Base-by-base conservation (phyloP, 1,140 invertebrate genomes). In the Orchestia grillus region DNA sequence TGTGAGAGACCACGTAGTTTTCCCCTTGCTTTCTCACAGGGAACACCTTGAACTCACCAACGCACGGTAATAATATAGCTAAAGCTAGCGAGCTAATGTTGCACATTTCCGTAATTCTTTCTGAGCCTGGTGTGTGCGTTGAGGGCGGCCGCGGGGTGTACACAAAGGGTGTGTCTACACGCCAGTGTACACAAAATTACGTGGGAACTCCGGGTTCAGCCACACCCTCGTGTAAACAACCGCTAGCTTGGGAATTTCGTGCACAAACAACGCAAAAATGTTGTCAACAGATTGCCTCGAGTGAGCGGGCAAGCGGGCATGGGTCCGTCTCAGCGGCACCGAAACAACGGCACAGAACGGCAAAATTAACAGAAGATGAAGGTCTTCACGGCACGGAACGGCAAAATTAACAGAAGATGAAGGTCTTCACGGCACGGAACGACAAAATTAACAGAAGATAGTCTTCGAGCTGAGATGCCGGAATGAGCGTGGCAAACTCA, bases 241-340 rank as follows among this genome's bases (percentile, higher is more conserved):
- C 92, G 92, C 92, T 94, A 94, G 92, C 92, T 94, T 94, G 92
- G 92, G 92, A 94, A 94, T 94, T 94, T 94, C 44, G 92, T n/a
- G 43, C 43, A 47, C 92, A 94, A 94, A 94, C 92, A 94, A 94
- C 44, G 92, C 44, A 44, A 94, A 94, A 94, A 94, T 45, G 92
- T 40, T 45, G 44, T 94, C 43, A 94, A 94, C 92, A 94, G 44
- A 94, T 94, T 94, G 92, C 23, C 92, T 47, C 43, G 44, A 94
- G 43, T 94, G 92, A 1, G 36, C 44, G 40, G 43, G 44, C 40
- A 94, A 42, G 42, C 88, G 43, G 11, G 15, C 47, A 8, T 53
- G 15, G 28, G 47, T 6, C 62, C 1, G 36, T 77, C 62, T 77
- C 62, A 77, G 15, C 28, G 15, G 28, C 11, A 77, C 62, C 62